Base-by-base conservation (phyloP, 2,888 invertebrate species). In the Lacanobia oleracea region DNA sequence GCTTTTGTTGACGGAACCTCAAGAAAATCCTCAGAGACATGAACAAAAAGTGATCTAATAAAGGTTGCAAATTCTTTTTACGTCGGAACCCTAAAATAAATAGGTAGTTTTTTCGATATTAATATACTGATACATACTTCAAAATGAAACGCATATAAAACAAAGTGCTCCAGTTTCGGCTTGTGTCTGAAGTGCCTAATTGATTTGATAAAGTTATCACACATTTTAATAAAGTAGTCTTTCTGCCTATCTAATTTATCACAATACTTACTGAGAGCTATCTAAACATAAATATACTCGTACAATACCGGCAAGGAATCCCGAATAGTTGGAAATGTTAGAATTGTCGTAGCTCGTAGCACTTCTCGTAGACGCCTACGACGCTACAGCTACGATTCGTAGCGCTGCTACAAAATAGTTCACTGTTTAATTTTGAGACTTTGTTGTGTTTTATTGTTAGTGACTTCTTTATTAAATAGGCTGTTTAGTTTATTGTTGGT, bases 361-460 rank as follows among this genome's bases (percentile, higher is more conserved):
- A 62, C 21, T 73, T 67, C 37, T 77, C 84, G 82, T 79, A 82
- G 84, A 54, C 72, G 62, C 64, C 82, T 83, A 84, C 82, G 75
- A 57, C 40, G 78, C 73, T 77, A 73, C 79, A 53, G 64, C 57
- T 81, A 81, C 75, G 72, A 12, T 51, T 72, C 75, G 84, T 83
- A 83, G 82, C n/a, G 48, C 21, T 5, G 62, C 63, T 68, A 83
- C 70, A 50, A 69, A 27, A 60, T 81, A 61, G 67, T 77, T 64
- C 7, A 14, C 54, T 48, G 75, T 78, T 78, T 70, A 56, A 78
- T 75, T 66, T 69, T 66, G 54, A 63, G 48, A 78, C 8, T 61
- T 23, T 45, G 48, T 53, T 18, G 6, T 43, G 64, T 65, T 68
- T 27, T 43, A 62, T 65, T 74, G 60, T 56, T 40, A 5, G 43